Evolutionary conservation across 1,140 invertebrate genomes (phyloP).

Genomic region (Aphidius gifuensis): DNA sequence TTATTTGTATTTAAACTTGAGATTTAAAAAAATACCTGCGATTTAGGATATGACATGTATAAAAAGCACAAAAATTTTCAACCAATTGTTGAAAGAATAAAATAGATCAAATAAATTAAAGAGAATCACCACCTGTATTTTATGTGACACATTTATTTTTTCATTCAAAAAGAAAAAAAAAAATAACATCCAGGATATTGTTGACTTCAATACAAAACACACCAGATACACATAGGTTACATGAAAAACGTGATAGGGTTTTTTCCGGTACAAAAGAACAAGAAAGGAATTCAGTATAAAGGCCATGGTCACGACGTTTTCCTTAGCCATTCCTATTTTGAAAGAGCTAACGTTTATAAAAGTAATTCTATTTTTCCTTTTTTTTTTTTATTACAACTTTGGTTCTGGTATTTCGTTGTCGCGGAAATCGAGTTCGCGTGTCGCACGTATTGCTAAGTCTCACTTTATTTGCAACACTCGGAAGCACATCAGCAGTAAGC

Average conservation of each 20-base stretch:
- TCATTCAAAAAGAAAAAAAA: too few species aligned
- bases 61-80: too few species aligned
- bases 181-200: too few species aligned
- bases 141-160: too few species aligned
- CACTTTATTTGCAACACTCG: not conserved
- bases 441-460: slow-evolving; percentile 9
- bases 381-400: slow-evolving; percentile 8
- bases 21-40: too few species aligned
- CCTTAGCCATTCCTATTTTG: not conserved
- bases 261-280: slow-evolving; percentile 13
- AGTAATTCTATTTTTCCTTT: not conserved
- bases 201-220: too few species aligned
- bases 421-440: slow-evolving; percentile 14
- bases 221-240: slow-evolving; percentile 8
- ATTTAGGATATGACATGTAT: too few species aligned
- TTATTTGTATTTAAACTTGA: too few species aligned
- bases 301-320: slow-evolving; percentile 16
- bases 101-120: too few species aligned
- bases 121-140: too few species aligned
- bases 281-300: slow-evolving; percentile 11
- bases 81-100: too few species aligned
- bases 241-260: slow-evolving; percentile 37
- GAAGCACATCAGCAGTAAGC: too few species aligned
- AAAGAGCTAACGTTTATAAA: not conserved
- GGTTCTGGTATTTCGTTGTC: slow-evolving; percentile 6